Evolutionary conservation across 2,113 vertebrate genomes (phyloP).

Genomic region (Stercorarius parasiticus): DNA sequence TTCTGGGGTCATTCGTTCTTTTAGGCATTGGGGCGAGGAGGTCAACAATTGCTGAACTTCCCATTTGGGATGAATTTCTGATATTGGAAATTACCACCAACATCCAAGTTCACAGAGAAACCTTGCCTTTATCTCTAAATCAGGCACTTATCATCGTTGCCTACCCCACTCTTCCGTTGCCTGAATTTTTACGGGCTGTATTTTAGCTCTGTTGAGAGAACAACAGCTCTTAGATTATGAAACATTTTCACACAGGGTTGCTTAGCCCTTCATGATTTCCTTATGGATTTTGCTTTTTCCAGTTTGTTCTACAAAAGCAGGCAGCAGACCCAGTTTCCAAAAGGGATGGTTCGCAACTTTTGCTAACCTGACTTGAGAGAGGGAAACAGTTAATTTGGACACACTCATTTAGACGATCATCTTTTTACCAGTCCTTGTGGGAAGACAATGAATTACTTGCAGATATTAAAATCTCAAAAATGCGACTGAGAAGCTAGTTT

Average conservation of each 20-base stretch:
- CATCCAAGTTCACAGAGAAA: not conserved
- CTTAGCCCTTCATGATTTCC: not conserved
- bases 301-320: not conserved
- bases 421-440: slow-evolving; percentile 29
- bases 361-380: not conserved
- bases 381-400: slow-evolving; percentile 10
- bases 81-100: not conserved
- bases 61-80: not conserved
- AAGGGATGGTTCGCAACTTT: not conserved
- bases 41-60: not conserved
- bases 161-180: not conserved
- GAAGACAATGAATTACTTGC: slow-evolving; percentile 42
- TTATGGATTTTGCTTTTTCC: not conserved
- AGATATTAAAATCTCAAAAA: slow-evolving; percentile 63
- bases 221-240: not conserved
- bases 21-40: not conserved
- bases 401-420: slow-evolving; percentile 10
- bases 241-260: not conserved
- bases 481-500: not conserved
- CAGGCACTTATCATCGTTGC: not conserved
- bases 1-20: not conserved
- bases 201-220: not conserved
- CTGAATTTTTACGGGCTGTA: not conserved
- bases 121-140: not conserved
- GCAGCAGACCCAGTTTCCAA: not conserved